phyloP scores from a whole-genome alignment of 2,113 vertebrate genomes.

The Electrona antarctica region DNA sequence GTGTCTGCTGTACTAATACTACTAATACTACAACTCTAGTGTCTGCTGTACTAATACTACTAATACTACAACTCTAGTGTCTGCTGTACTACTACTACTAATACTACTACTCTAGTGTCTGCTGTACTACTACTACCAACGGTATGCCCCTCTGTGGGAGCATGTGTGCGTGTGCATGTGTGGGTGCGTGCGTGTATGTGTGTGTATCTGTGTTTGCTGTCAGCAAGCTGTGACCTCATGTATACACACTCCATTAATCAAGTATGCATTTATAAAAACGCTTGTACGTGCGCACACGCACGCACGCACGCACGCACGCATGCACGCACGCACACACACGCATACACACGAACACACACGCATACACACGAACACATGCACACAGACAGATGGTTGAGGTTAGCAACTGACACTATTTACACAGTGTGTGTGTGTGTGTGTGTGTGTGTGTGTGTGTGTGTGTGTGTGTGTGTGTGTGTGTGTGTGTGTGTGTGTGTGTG shows the following conservation, averaged over 20 bases:
- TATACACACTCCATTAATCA: slow-evolving; percentile 29
- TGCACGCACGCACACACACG: background rate
- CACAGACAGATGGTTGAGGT: slow-evolving; percentile 8
- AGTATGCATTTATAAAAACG: slow-evolving; percentile 30
- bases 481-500: too few species aligned
- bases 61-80: too few species aligned
- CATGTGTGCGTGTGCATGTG: too few species aligned
- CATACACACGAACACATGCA: background rate
- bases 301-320: slow-evolving; percentile 2
- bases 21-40: too few species aligned
- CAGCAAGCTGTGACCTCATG: slow-evolving; percentile 31
- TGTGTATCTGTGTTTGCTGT: background rate
- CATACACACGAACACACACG: background rate
- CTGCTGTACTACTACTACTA: background rate
- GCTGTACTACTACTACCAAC: too few species aligned
- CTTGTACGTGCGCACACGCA: background rate
- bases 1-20: too few species aligned
- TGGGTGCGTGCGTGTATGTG: background rate
- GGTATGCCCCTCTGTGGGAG: too few species aligned
- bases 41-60: too few species aligned
- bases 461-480: background rate
- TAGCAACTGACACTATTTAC: too few species aligned
- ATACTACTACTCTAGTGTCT: too few species aligned
- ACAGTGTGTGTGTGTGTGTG: too few species aligned
- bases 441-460: background rate